Evolutionary conservation across 1,140 invertebrate species (phyloP).

Genomic region (Cylas formicarius): DNA sequence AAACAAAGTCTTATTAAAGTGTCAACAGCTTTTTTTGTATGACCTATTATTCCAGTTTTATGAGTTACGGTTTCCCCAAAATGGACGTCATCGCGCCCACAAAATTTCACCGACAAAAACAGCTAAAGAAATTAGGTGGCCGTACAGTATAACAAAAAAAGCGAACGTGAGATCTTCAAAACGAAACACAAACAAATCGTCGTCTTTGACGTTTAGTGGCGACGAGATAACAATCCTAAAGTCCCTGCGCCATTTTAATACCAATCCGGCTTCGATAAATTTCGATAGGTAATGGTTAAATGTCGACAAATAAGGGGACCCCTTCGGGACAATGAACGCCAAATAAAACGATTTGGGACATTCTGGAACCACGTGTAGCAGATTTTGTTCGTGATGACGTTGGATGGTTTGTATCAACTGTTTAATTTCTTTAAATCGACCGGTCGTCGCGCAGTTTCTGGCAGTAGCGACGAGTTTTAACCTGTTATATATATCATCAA

Average conservation of each 20-base stretch:
- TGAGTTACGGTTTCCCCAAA: too few relatives aligned
- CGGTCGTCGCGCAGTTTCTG: slow-evolving; percentile 4
- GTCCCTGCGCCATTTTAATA: slow-evolving; percentile 9
- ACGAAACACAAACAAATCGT: too few relatives aligned
- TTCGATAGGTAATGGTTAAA: slow-evolving; percentile 5
- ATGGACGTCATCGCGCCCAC: too few relatives aligned
- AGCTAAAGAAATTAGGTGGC: too few relatives aligned
- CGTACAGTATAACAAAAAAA: too few relatives aligned
- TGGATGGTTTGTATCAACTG: slow-evolving; percentile 15
- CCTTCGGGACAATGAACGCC: slow-evolving; percentile 25
- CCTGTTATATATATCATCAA: neutral
- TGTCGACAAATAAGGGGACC: slow-evolving; percentile 25
- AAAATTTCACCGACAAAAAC: too few relatives aligned
- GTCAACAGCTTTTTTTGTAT: too few relatives aligned
- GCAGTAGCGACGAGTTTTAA: neutral
- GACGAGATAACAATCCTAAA: too few relatives aligned
- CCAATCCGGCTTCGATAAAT: slow-evolving; percentile 4
- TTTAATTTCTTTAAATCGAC: slow-evolving; percentile 12
- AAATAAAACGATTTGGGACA: slow-evolving; percentile 24
- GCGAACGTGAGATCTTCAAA: too few relatives aligned
- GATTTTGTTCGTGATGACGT: slow-evolving; percentile 11
- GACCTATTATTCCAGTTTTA: too few relatives aligned
- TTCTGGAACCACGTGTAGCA: slow-evolving; percentile 30
- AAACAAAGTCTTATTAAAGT: too few relatives aligned
- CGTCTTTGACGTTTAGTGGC: too few relatives aligned